A percentile compares a stretch with the other conserved stretches of the same genome.
Conservation (phyloP, 2,113 vertebrate genomes). For the Chionomys nivalis region DNA sequence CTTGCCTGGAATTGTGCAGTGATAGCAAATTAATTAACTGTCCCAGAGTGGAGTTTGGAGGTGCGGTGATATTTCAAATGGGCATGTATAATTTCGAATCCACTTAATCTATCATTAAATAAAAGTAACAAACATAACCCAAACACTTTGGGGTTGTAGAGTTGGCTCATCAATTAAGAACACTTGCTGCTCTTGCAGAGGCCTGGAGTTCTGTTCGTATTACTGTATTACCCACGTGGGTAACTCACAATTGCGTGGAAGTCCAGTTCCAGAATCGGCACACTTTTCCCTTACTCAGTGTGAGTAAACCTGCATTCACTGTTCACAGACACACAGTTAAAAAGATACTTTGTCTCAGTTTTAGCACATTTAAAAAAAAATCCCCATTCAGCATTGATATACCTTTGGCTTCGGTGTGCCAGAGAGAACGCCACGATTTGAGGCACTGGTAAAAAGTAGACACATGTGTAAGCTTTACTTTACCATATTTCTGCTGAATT, state of each 20-base stretch:
- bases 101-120: constrained; percentile 63
- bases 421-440: not conserved
- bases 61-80: constrained; percentile 57
- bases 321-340: not conserved
- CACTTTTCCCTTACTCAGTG: not conserved
- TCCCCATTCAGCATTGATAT: not conserved
- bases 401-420: not conserved
- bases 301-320: not conserved
- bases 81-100: constrained; percentile 71
- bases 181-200: not conserved
- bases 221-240: too few species aligned
- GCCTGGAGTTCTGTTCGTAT: not conserved
- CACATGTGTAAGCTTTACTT: not conserved
- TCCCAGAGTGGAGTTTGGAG: constrained; percentile 68
- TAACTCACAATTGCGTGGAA: not conserved
- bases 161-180: not conserved
- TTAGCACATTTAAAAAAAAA: constrained; percentile 38
- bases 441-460: not conserved
- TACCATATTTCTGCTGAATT: not conserved
- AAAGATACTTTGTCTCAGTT: constrained; percentile 59
- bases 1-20: constrained; percentile 64
- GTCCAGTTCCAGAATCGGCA: not conserved
- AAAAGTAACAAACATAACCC: constrained; percentile 50
- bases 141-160: not conserved
- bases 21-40: constrained; percentile 59